Evolutionary conservation across 2,797 vertebrate genomes (phyloP).

Genomic region (Toxotes lorentzi): DNA sequence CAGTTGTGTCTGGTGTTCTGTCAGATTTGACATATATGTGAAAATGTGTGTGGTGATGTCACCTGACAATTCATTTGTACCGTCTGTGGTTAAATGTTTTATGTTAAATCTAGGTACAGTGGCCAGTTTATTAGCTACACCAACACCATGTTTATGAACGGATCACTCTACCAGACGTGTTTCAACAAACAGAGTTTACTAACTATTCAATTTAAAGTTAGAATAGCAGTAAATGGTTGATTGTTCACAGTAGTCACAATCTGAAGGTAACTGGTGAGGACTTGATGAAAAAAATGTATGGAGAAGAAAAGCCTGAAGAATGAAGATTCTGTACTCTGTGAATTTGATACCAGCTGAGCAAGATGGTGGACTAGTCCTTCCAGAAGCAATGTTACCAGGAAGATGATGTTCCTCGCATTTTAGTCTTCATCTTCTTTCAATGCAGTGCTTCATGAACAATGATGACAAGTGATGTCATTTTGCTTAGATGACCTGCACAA

Average conservation of each 20-base stretch:
- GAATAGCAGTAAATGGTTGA: not conserved
- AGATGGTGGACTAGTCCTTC: not conserved
- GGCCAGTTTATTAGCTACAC: conserved; percentile 47
- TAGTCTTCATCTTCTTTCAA: not conserved
- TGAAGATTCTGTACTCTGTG: not conserved
- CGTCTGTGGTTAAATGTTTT: conserved; percentile 47
- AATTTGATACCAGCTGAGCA: not conserved
- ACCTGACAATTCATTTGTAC: not conserved
- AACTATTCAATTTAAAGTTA: not conserved
- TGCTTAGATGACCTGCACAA: not conserved
- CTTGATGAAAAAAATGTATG: not conserved
- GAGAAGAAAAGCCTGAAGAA: conserved; percentile 1
- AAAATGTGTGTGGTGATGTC: conserved; percentile 12
- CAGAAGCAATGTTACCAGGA: not conserved
- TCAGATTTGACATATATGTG: not conserved
- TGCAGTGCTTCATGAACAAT: not conserved
- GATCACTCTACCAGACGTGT: not conserved
- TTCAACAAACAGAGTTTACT: not conserved
- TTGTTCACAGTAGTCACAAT: not conserved
- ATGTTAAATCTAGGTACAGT: conserved; percentile 11
- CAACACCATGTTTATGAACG: not conserved
- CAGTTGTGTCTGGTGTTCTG: not conserved
- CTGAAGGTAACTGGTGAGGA: not conserved
- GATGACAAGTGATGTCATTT: not conserved
- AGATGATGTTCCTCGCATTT: not conserved